Conservation (phyloP, 1,140 invertebrate species). For the Homalodisca vitripennis region DNA sequence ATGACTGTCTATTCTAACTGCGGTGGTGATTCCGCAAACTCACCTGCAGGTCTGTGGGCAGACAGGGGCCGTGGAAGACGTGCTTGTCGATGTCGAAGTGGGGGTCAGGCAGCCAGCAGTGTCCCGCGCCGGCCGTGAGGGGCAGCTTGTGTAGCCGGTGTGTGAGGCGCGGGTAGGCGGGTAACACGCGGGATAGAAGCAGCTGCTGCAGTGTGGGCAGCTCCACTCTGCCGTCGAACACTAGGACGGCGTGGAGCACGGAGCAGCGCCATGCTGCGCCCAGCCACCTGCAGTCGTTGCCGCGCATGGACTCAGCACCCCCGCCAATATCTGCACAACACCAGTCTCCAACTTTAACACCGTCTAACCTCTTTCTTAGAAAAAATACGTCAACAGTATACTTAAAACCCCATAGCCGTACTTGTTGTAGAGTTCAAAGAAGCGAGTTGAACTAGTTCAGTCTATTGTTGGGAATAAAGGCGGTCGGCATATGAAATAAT, state of each 20-base stretch:
- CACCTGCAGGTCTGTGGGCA: constrained; percentile 40
- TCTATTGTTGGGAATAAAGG: no score
- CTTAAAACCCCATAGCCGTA: no score
- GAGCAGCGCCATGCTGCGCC: constrained; percentile 47
- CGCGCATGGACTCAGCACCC: constrained; percentile 43
- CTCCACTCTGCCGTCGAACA: constrained; percentile 52
- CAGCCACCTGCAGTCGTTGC: constrained; percentile 52
- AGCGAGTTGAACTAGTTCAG: no score
- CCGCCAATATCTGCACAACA: constrained; percentile 12
- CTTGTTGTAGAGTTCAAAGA: constrained; percentile 47
- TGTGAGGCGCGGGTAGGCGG: constrained; percentile 53
- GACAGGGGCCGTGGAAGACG: constrained; percentile 49
- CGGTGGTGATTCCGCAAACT: background rate
- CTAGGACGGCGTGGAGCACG: constrained; percentile 53
- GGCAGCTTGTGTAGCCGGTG: constrained; percentile 48
- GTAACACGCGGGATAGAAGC: constrained; percentile 50
- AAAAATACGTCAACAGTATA: no score
- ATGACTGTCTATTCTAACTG: no score
- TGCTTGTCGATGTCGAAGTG: constrained; percentile 56
- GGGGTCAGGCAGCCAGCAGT: constrained; percentile 54
- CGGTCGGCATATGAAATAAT: no score
- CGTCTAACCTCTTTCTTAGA: no score
- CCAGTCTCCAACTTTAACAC: no score
- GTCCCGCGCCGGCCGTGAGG: constrained; percentile 47
- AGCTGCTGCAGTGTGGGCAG: constrained; percentile 51